Conservation (phyloP, 2,888 invertebrate genomes). For the Rhopalosiphum nymphaeae region DNA sequence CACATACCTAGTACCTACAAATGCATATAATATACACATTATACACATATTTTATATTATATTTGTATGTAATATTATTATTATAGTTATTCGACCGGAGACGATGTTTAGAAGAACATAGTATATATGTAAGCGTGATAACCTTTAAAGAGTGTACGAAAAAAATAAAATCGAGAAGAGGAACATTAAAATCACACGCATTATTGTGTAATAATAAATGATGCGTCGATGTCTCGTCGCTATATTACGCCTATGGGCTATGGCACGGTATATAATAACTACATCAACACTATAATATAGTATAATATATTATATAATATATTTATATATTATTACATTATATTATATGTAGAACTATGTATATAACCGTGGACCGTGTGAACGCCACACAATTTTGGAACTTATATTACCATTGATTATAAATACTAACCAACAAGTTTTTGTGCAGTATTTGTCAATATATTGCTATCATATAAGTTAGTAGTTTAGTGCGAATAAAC, state of each 20-base stretch:
- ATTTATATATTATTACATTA: neutral
- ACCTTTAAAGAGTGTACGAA: neutral
- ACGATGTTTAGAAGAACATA: neutral
- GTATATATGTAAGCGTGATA: neutral
- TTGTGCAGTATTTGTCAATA: neutral
- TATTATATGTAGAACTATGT: neutral
- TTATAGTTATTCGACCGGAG: constrained; percentile 4
- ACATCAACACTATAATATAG: neutral
- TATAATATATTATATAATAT: neutral
- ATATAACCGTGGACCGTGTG: neutral
- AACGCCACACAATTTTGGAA: neutral
- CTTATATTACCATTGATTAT: neutral
- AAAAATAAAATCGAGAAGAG: neutral
- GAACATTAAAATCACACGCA: neutral
- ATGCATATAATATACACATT: neutral
- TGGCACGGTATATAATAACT: neutral
- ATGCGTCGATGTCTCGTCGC: neutral
- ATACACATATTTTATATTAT: neutral
- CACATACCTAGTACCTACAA: neutral
- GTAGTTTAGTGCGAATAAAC: neutral
- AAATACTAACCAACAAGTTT: neutral
- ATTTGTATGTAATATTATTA: neutral
- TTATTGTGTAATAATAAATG: constrained; percentile 6
- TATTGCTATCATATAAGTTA: neutral
- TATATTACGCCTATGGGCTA: neutral